phyloP scores from a whole-genome alignment of 1,140 invertebrate species.

The Papilio machaon region DNA sequence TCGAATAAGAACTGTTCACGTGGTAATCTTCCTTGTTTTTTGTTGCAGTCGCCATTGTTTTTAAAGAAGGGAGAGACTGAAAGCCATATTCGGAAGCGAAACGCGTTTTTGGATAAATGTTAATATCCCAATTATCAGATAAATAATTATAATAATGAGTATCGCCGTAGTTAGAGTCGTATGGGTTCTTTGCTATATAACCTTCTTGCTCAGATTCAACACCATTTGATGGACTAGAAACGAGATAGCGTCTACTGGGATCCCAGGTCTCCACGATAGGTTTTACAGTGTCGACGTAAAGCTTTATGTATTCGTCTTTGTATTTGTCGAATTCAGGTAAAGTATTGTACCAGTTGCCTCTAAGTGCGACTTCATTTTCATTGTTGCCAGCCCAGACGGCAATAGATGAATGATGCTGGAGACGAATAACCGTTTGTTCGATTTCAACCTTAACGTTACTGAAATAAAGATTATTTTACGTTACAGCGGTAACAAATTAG shows the following conservation, averaged over 20 bases:
- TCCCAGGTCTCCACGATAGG: slow-evolving; percentile 86
- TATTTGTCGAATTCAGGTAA: slow-evolving; percentile 83
- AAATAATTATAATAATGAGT: slow-evolving; percentile 97
- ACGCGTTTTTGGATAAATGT: slow-evolving; percentile 89
- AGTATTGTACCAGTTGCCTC: slow-evolving; percentile 92
- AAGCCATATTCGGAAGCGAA: slow-evolving; percentile 98
- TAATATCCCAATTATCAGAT: slow-evolving; percentile 90
- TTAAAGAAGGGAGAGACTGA: slow-evolving; percentile 91
- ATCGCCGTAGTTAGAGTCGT: slow-evolving; percentile 92
- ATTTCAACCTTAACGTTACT: slow-evolving; percentile 90
- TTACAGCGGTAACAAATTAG: not conserved
- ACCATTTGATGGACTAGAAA: slow-evolving; percentile 97
- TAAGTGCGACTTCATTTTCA: slow-evolving; percentile 97
- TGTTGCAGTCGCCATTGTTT: slow-evolving; percentile 84
- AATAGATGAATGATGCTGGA: slow-evolving; percentile 95
- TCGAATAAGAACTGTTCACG: slow-evolving; percentile 80
- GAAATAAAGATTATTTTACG: slow-evolving; percentile 44
- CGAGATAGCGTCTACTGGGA: slow-evolving; percentile 86
- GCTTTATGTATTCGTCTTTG: slow-evolving; percentile 91
- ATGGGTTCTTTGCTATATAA: slow-evolving; percentile 90
- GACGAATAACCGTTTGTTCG: slow-evolving; percentile 90
- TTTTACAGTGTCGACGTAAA: slow-evolving; percentile 93
- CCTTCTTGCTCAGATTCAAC: slow-evolving; percentile 88
- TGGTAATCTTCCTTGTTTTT: slow-evolving; percentile 83
- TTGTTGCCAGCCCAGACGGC: slow-evolving; percentile 98